A percentile compares a stretch with the other conserved stretches of the same genome.
Evolutionary conservation across 2,113 vertebrate species (phyloP).

Genomic region (Monarcha castaneiventris): DNA sequence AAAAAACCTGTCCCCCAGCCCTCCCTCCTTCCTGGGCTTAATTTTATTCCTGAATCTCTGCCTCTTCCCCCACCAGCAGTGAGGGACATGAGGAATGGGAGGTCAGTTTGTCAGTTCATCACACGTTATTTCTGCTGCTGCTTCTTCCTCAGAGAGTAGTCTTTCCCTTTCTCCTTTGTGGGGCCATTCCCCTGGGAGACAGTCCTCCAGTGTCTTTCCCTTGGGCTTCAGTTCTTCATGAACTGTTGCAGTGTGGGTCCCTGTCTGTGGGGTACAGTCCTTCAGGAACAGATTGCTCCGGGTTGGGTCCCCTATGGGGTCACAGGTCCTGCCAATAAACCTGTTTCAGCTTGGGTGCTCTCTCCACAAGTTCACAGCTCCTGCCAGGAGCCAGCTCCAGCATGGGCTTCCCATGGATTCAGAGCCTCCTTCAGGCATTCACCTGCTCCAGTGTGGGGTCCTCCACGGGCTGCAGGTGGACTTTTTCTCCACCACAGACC

Average conservation of each 20-base stretch:
- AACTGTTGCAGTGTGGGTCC: not conserved
- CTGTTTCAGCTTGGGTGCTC: not conserved
- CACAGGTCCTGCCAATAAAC: not conserved
- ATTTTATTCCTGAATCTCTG: not conserved
- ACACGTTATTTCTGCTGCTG: not conserved
- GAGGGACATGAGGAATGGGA: not conserved
- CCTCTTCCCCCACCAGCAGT: not conserved
- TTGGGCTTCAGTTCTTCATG: not conserved
- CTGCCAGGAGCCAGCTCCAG: not conserved
- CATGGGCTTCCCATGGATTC: not conserved
- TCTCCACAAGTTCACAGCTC: fast-evolving
- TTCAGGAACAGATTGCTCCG: not conserved
- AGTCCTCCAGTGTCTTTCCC: not conserved
- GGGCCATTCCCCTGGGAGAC: not conserved
- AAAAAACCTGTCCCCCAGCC: not conserved
- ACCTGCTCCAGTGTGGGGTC: not conserved
- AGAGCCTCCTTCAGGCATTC: not conserved
- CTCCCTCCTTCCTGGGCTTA: not conserved
- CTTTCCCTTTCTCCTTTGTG: fast-evolving
- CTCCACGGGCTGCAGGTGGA: not conserved
- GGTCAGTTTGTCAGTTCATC: not conserved
- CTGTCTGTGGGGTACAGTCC: not conserved
- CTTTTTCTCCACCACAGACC: not conserved
- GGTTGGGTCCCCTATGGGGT: not conserved
- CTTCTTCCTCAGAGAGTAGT: not conserved